Evolutionary conservation across 2,113 vertebrate genomes (phyloP).

Genomic region (Nanorana parkeri): DNA sequence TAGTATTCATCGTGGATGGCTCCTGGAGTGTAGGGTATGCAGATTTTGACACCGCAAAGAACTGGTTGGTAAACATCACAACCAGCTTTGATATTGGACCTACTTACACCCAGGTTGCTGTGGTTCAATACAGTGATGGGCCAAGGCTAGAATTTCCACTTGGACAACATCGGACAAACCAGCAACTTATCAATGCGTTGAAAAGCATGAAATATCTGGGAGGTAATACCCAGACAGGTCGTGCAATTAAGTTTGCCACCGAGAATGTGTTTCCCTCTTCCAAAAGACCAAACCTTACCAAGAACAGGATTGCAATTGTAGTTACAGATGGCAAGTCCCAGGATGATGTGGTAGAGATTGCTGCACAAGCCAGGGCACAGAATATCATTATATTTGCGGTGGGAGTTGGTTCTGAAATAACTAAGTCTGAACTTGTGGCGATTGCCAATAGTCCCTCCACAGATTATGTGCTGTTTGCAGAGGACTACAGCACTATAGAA

Average conservation of each 20-base stretch:
- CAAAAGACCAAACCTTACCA: slow-evolving; percentile 65
- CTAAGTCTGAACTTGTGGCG: slow-evolving; percentile 74
- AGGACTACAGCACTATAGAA: slow-evolving; percentile 78
- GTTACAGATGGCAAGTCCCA: slow-evolving; percentile 82
- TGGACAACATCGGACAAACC: slow-evolving; percentile 67
- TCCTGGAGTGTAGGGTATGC: slow-evolving; percentile 77
- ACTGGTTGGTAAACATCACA: slow-evolving; percentile 80
- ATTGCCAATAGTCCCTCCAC: slow-evolving; percentile 76
- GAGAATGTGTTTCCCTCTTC: slow-evolving; percentile 76
- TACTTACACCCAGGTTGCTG: slow-evolving; percentile 74
- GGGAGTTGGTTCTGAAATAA: slow-evolving; percentile 78
- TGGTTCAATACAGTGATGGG: slow-evolving; percentile 80
- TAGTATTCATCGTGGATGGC: slow-evolving; percentile 80
- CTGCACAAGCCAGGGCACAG: slow-evolving; percentile 71
- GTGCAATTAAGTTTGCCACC: slow-evolving; percentile 78
- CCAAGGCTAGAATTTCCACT: slow-evolving; percentile 78
- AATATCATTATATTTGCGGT: slow-evolving; percentile 77
- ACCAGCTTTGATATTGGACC: slow-evolving; percentile 78
- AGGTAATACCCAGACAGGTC: slow-evolving; percentile 81
- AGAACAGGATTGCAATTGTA: slow-evolving; percentile 78
- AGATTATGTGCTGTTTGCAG: slow-evolving; percentile 75
- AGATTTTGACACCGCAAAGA: slow-evolving; percentile 79
- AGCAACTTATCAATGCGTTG: slow-evolving; percentile 73
- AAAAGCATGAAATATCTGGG: slow-evolving; percentile 73
- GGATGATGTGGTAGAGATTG: slow-evolving; percentile 77